Evolutionary conservation across 37 sponge, comb jelly and placozoan species (phyloP), one percentile per base, ranked within the genome.

Genomic region (Ephydatia muelleri): DNA sequence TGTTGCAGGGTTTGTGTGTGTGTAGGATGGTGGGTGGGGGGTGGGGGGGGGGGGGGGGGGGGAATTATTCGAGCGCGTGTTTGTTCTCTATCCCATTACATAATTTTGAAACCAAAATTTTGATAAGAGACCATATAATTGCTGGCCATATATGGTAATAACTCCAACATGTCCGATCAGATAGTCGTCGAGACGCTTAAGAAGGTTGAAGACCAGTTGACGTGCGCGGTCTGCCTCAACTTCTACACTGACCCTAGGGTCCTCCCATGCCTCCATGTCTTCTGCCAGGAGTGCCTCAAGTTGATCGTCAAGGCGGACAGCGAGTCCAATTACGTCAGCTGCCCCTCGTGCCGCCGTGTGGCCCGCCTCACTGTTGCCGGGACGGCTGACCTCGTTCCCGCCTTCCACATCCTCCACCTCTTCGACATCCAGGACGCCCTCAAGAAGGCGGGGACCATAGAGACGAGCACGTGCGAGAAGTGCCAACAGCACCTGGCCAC

Each of bases 351-450:
- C 37, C 82, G 70, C 69, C 37, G 40, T 5, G 27, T 28, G 29
- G 47, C 70, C n/a, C 82, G 39, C 0, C 70, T 81, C 32, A 40
- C 82, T 33, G 25, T 1, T 0, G 29, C 33, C 13, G 73, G 57
- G 33, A 73, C 48, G 3, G 9, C 57, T 0, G 66, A 66, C 28
- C 73, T 73, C 30, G 73, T 30, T 21, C 37, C 57, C 32, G 73
- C 65, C 0, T 82, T 82, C 27, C 73, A 82, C 64, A 65, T 72
- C 28, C 49, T 49, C 29, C 73, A 72, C n/a, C 48, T 73, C 30
- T 82, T 82, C 47, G 83, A 82, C 33, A 82, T 82, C 33, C 40
- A 73, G 12, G 83, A 82, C 8, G 49, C 49, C 5, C 57, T 82
- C 11, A 43, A 25, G 9, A 82, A 82, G 49, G 49, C 73, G 9